Conservation (phyloP, 2,113 vertebrate species). For the Tragelaphus strepsiceros region DNA sequence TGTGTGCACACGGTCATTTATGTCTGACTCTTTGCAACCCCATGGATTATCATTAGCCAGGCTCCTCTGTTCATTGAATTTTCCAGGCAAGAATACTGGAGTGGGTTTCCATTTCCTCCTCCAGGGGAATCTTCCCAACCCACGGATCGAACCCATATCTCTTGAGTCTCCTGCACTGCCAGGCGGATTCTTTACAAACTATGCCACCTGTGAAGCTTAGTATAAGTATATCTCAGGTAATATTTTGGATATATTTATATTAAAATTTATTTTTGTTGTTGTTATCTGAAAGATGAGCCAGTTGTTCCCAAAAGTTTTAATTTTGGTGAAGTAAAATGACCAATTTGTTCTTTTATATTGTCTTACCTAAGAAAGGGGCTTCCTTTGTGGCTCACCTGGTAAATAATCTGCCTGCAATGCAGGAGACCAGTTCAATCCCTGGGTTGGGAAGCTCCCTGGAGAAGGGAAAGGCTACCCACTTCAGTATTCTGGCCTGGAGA, state of each 20-base stretch:
- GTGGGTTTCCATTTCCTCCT: neutral
- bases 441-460: neutral
- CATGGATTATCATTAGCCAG: fast-evolving
- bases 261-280: neutral
- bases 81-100: neutral
- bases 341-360: neutral
- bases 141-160: neutral
- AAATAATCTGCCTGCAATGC: neutral
- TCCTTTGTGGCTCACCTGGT: neutral
- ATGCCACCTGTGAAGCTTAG: neutral
- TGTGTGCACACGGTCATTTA: fast-evolving
- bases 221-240: neutral
- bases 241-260: neutral
- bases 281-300: neutral
- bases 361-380: neutral
- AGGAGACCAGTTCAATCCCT: neutral
- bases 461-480: neutral
- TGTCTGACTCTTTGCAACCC: neutral
- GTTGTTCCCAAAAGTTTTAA: neutral
- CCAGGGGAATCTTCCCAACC: neutral
- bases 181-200: neutral
- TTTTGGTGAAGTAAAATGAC: neutral
- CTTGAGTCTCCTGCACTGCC: neutral
- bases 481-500: neutral
- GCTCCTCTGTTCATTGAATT: neutral